Evolutionary conservation across 2,888 invertebrate species (phyloP).

Genomic region (Spicauda simplicius): DNA sequence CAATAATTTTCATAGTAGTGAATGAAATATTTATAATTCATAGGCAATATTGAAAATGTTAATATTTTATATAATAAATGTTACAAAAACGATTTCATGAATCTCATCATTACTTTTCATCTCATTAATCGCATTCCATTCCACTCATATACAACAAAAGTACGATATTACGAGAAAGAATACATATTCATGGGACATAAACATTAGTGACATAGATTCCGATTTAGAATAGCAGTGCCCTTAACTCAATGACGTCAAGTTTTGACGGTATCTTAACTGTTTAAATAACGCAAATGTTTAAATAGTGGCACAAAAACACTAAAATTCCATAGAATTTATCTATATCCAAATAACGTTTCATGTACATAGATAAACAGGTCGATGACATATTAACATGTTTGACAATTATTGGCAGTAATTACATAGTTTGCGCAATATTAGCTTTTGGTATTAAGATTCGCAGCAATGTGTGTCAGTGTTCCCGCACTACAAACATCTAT

Average conservation of each 20-base stretch:
- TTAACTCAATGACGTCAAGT: constrained; percentile 4
- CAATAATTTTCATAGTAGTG: no score
- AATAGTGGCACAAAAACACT: not conserved
- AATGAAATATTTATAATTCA: no score
- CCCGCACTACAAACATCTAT: constrained; percentile 12
- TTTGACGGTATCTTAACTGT: not conserved
- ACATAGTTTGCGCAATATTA: constrained; percentile 18
- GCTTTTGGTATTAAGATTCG: constrained; percentile 20
- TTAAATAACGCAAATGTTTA: not conserved
- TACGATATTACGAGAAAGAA: not conserved
- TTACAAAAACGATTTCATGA: not conserved
- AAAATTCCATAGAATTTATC: constrained; percentile 11
- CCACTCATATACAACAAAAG: constrained; percentile 5
- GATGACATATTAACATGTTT: constrained; percentile 10
- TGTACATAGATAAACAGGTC: constrained; percentile 24
- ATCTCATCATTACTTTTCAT: not conserved
- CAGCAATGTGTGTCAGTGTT: constrained; percentile 8
- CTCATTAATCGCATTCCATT: not conserved
- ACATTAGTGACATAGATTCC: constrained; percentile 4
- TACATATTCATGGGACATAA: constrained; percentile 1
- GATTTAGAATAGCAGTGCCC: not conserved
- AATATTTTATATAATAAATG: no score
- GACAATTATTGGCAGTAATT: constrained; percentile 25
- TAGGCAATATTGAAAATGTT: no score
- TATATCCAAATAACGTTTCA: constrained; percentile 16